Evolutionary conservation across 2,888 invertebrate species (phyloP), one percentile per base, ranked within the genome.

Genomic region (Cephus runcator): DNA sequence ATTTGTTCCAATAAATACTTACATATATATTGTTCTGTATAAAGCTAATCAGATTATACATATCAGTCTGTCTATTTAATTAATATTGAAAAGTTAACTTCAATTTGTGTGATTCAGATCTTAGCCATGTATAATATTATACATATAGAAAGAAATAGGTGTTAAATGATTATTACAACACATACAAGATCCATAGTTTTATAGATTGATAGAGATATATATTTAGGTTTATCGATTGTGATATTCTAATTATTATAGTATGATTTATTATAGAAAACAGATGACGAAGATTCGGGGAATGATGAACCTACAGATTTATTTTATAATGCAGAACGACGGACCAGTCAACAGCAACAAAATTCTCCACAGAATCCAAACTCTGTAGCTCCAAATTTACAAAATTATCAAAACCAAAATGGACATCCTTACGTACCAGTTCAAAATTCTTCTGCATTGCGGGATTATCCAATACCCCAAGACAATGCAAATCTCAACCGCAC

Each of bases 271-370:
- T 85, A 94, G 94, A 94, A 95, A 92, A 96, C 96, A 9, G 98
- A 98, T 87, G 97, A 97, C 85, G 97, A 97, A 83, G 98, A 98
- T 91, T 98, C 98, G 0, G 98, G 98, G 0, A 98, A 98, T 90
- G 98, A 98, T 90, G 98, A 98, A 89, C 98, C 98, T 0, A 94
- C 95, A 69, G 97, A 97, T 89, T 90, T 94, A 75, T 94, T 93
- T 85, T 94, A 93, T 81, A 93, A 92, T 82, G 92, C 93, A 4
- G 94, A 94, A 76, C 91, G 93, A 35, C 92, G 93, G 86, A 87
- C 88, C 3, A 89, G 90, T 83, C 89, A 86, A 71, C 87, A 86
- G 69, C 88, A 89, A 75, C 88, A 88, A 79, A 86, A 86, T 40
- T 69, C 76, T 3, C 83, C 88, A 1, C 88, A 88, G 78, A 88